Base-by-base conservation (phyloP, 2,888 invertebrate species). In the Hydroisotoma schaefferi region DNA sequence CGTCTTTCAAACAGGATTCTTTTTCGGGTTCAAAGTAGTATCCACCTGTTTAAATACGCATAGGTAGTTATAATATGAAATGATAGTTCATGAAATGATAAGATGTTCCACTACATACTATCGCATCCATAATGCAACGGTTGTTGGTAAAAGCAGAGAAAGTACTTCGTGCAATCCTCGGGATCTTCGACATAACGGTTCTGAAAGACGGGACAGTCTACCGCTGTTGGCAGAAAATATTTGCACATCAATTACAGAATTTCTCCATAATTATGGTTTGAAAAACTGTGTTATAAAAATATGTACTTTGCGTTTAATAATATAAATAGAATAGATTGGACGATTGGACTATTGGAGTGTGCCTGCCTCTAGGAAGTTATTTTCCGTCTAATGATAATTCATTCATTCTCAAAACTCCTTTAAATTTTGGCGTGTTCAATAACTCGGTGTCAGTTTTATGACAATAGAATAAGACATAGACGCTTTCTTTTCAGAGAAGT, bases 111-210 rank as follows among this genome's bases (percentile, higher is more conserved):
- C 12, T 51, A 28, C 18, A 33, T 54, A 64, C 60, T 61, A 44
- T 62, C 51, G 44, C 69, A 69, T 1, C 59, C 46, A 38, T 57
- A 65, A 37, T 65, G 69, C 15, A 53, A 58, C 40, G 65, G 59
- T 44, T 44, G 56, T 25, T 63, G 64, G 38, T 55, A 66, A 33
- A 57, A 67, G 53, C 69, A 69, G n/a, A 67, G 56, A 55, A 59
- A 69, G 37, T 61, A 69, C 44, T 63, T 67, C 1, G 62, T 61
- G 28, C 69, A 69, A 51, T 69, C 67, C 0, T 62, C 51, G 1
- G 62, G 54, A 33, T 69, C 69, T 23, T 55, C 57, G n/a, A 65
- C 37, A 26, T 64, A 65, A 1, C 55, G 54, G 55, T 69, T 67
- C 18, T 23, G 43, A 25, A 26, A 38, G 29, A 63, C 1, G 49